Conservation (phyloP, 1,140 invertebrate species). For the Pararge aegeria region DNA sequence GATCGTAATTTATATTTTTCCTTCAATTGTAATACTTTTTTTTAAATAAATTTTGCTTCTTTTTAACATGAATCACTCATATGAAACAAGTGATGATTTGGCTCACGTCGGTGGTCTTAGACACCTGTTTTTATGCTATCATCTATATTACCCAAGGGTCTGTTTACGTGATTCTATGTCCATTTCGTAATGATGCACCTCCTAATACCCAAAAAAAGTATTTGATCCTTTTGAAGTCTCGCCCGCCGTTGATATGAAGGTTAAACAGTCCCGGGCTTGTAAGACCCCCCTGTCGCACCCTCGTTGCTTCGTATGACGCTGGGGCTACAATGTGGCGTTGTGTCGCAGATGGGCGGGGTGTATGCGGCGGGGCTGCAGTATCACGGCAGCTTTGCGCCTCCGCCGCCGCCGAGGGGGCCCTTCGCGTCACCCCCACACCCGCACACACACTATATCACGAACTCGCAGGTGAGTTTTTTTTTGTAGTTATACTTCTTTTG, state of each 20-base stretch:
- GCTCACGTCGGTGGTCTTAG: too few relatives aligned
- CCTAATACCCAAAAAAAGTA: neutral
- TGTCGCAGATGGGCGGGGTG: constrained; percentile 62
- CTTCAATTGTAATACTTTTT: too few relatives aligned
- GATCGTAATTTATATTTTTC: too few relatives aligned
- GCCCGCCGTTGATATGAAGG: neutral
- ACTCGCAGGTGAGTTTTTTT: constrained; percentile 62
- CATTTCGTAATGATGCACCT: neutral
- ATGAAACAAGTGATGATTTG: too few relatives aligned
- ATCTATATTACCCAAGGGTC: too few relatives aligned
- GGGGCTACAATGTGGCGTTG: neutral
- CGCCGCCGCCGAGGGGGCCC: constrained; percentile 54
- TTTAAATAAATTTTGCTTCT: too few relatives aligned
- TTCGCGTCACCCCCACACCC: constrained; percentile 66
- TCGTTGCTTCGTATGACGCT: neutral
- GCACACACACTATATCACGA: constrained; percentile 59
- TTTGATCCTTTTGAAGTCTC: neutral
- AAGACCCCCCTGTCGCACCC: constrained; percentile 1
- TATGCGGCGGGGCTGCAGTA: constrained; percentile 60
- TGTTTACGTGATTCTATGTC: too few relatives aligned
- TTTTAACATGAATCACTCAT: too few relatives aligned
- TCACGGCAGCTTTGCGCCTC: constrained; percentile 51
- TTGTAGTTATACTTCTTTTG: too few relatives aligned
- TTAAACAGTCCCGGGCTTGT: neutral
- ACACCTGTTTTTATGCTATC: too few relatives aligned